Evolutionary conservation across 2,113 vertebrate species (phyloP), one percentile per base, ranked within the genome.

Genomic region (Macquaria australasica): DNA sequence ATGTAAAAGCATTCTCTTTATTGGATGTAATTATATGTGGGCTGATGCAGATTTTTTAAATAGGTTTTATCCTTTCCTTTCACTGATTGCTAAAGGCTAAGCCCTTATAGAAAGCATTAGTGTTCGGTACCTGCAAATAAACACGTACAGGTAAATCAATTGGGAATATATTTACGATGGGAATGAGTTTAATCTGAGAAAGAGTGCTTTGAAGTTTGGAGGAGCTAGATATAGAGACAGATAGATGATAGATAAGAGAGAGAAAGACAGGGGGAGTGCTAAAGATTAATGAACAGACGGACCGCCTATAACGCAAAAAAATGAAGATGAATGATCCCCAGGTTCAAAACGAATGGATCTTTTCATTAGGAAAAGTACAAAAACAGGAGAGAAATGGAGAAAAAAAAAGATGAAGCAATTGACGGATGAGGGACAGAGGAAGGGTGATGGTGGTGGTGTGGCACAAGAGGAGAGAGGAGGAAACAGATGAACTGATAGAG

Each of bases 251-350:
- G 89, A 91, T 86, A 83, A 74, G 53, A 82, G 62, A 69, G 68
- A 83, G 71, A 80, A 73, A 79, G 88, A 89, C 89, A 81, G 73
- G 41, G 53, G 39, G 73, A 69, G 77, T 77, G 83, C 77, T 63
- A 79, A 70, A 86, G 90, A 93, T 88, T 84, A 94, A 95, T 86
- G 83, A 89, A 90, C 66, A 87, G 82, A 87, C 55, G 23, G 81
- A 50, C 62, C 20, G 76, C 78, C 60, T 70, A 83, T 84, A 83
- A 89, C 25, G 77, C 70, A 88, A 60, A 87, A 56, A 87, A 93
- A 95, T 87, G 88, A 88, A 94, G 91, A 95, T 62, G 82, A 90
- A 93, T 55, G 91, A 92, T 63, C 70, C 63, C 59, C n/a, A 76
- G 84, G 85, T 89, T 79, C 72, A 74, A 81, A 85, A 87, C 3